phyloP scores from a whole-genome alignment of 1,140 invertebrate species.

The Carposina sasakii region DNA sequence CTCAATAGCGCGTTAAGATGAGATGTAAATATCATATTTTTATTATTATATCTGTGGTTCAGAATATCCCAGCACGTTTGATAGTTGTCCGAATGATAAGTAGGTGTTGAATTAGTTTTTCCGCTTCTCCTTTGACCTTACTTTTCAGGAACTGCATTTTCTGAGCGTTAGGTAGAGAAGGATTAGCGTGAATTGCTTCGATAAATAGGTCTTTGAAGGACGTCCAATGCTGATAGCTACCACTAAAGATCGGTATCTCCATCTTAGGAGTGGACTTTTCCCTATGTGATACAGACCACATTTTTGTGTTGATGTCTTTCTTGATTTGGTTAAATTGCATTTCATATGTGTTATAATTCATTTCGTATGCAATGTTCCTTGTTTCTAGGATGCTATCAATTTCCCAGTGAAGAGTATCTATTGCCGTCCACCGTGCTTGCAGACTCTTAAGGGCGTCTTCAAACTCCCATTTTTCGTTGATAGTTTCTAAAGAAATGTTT shows the following conservation, averaged over 20 bases:
- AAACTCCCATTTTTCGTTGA: slow-evolving; percentile 4
- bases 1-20: background rate
- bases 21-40: background rate
- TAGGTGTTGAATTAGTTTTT: slow-evolving; percentile 1
- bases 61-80: background rate
- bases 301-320: background rate
- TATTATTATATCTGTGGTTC: background rate
- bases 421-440: background rate
- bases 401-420: background rate
- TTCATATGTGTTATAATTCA: background rate
- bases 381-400: background rate
- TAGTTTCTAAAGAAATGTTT: background rate
- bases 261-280: background rate
- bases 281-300: background rate
- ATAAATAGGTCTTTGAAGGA: background rate
- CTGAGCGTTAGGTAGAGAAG: background rate
- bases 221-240: background rate
- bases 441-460: background rate
- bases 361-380: background rate
- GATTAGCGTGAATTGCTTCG: background rate
- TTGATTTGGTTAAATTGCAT: background rate
- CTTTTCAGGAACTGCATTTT: slow-evolving; percentile 1
- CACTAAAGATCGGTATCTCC: background rate
- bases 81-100: background rate
- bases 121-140: background rate